phyloP scores from a whole-genome alignment of 2,888 invertebrate species.

The Therioaphis trifolii region DNA sequence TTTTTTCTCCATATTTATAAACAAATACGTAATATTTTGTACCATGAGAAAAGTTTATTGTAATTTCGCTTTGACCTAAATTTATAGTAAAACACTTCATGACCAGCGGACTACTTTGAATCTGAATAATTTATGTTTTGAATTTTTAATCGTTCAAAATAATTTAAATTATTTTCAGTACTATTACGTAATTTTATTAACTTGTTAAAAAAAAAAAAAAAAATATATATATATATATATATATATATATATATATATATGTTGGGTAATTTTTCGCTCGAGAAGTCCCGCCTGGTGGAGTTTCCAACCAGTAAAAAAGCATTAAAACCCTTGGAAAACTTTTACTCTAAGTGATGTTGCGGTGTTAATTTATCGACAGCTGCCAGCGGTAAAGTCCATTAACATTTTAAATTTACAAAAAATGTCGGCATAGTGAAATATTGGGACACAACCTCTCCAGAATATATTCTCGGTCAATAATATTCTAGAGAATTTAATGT shows the following conservation, averaged over 20 bases:
- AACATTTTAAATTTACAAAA: neutral
- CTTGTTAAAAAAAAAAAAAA: neutral
- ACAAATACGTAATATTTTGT: neutral
- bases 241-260: too few species aligned
- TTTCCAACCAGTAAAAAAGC: neutral
- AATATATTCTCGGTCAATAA: neutral
- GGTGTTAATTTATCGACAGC: neutral
- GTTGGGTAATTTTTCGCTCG: neutral
- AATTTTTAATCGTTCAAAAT: neutral
- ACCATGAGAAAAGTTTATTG: neutral
- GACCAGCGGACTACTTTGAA: neutral
- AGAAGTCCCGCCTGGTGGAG: neutral
- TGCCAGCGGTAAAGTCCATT: neutral
- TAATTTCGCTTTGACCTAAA: too few species aligned
- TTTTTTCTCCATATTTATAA: neutral
- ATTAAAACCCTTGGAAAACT: neutral
- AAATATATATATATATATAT: too few species aligned
- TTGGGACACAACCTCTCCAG: neutral
- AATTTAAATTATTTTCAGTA: neutral
- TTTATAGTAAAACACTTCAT: too few species aligned
- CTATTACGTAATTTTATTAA: neutral
- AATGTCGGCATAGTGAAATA: neutral
- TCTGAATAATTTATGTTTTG: conserved; percentile 4
- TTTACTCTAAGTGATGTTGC: neutral
- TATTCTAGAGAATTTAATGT: neutral